These are phyloP conservation scores for Rhyzopertha dominica DNA, from an alignment of 1,140 invertebrate genomes.

Conservation along the genomic window DNA sequence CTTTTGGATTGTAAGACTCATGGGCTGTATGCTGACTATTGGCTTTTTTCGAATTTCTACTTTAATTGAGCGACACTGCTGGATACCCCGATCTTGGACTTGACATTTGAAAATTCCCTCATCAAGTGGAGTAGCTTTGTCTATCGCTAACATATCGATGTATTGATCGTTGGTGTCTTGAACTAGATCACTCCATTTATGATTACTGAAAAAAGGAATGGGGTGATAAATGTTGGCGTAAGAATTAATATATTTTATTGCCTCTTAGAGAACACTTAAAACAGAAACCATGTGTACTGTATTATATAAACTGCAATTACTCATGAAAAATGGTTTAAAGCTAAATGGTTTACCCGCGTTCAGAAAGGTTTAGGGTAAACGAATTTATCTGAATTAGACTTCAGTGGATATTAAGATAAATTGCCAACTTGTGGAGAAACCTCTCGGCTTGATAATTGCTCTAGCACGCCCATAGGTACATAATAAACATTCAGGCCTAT, in stretches of 20 bases:
- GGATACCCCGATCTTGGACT: constrained; percentile 65
- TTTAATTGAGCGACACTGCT: constrained; percentile 65
- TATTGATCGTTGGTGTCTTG: constrained; percentile 53
- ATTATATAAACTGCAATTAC: no score
- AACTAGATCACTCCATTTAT: constrained; percentile 57
- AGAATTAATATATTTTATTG: neutral
- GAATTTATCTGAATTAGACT: no score
- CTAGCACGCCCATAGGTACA: no score
- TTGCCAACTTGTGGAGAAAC: no score
- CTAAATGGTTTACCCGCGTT: no score
- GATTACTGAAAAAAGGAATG: constrained; percentile 43
- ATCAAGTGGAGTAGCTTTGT: constrained; percentile 60
- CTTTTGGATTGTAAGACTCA: constrained; percentile 67
- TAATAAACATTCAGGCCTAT: no score
- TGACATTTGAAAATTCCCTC: constrained; percentile 69
- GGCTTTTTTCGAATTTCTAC: constrained; percentile 63
- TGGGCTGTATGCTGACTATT: constrained; percentile 64
- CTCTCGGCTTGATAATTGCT: no score
- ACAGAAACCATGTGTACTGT: no score
- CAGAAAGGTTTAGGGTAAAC: no score
- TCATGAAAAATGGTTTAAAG: no score
- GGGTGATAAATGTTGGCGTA: neutral
- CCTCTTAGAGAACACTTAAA: no score
- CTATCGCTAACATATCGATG: constrained; percentile 63
- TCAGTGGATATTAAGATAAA: no score